Conservation (phyloP, 1,140 invertebrate genomes). For the Riptortus pedestris region DNA sequence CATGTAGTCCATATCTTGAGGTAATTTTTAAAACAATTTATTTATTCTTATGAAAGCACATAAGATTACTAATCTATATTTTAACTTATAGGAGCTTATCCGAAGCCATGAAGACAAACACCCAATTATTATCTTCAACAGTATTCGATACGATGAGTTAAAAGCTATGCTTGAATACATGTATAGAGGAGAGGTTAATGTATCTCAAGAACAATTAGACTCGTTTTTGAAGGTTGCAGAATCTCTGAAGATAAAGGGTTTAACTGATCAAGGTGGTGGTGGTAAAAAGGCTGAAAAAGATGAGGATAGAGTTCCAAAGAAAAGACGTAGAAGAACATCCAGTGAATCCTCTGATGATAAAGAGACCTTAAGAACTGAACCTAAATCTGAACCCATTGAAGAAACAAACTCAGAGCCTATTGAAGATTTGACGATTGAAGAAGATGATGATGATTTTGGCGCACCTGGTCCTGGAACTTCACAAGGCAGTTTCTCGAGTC, state of each 20-base stretch:
- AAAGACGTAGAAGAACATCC: background rate
- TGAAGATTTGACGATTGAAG: constrained; percentile 20
- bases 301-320: background rate
- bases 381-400: constrained; percentile 12
- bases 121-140: constrained; percentile 81
- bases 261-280: constrained; percentile 49
- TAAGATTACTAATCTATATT: background rate
- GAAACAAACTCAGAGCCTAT: constrained; percentile 9
- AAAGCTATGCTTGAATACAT: constrained; percentile 90
- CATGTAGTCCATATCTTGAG: constrained; percentile 47
- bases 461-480: constrained; percentile 15
- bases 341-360: constrained; percentile 6
- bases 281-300: constrained; percentile 19
- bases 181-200: constrained; percentile 91
- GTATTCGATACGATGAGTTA: constrained; percentile 81
- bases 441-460: constrained; percentile 18
- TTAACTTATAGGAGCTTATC: constrained; percentile 57
- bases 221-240: constrained; percentile 83
- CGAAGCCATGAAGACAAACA: constrained; percentile 80
- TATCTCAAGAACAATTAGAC: constrained; percentile 80
- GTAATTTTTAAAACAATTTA: constrained; percentile 31
- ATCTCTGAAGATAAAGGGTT: constrained; percentile 80
- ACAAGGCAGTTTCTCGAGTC: constrained; percentile 5
- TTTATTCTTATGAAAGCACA: background rate
- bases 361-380: background rate